Conservation (phyloP, 2,113 vertebrate genomes). For the Gnathonemus longibarbis region DNA sequence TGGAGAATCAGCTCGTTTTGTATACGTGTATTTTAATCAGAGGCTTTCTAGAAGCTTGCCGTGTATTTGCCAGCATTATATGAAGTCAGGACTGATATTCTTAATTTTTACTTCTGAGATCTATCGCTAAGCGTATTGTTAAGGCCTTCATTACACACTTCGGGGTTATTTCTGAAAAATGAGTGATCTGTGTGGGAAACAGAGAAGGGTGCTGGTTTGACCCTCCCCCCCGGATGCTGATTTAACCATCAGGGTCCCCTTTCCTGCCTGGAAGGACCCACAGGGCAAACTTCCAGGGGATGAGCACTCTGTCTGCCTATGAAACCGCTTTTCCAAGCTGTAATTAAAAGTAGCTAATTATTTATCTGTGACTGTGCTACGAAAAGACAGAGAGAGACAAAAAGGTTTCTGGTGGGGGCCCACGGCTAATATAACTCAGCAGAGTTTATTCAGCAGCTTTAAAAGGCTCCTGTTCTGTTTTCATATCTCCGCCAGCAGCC, state of each 20-base stretch:
- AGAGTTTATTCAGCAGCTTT: conserved; percentile 30
- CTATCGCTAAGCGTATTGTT: neutral
- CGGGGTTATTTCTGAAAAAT: neutral
- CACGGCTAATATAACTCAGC: conserved; percentile 20
- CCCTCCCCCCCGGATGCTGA: neutral
- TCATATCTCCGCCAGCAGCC: conserved; percentile 37
- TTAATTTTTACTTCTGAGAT: neutral
- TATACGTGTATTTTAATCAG: neutral
- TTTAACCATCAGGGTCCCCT: neutral
- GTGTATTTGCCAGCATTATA: neutral
- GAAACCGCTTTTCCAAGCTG: conserved; percentile 13
- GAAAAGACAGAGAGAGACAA: conserved; percentile 15
- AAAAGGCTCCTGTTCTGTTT: conserved; percentile 18
- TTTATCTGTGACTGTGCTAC: conserved; percentile 23
- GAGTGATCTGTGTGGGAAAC: neutral
- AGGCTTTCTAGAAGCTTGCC: neutral
- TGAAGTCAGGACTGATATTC: neutral
- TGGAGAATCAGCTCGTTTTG: neutral
- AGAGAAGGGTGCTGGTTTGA: neutral
- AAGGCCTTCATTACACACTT: neutral
- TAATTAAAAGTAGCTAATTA: conserved; percentile 31
- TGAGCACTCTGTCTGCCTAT: neutral
- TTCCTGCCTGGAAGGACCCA: neutral
- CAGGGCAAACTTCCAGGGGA: neutral
- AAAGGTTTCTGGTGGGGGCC: conserved; percentile 26